A percentile compares a stretch with the other conserved stretches of the same genome.
Evolutionary conservation across 1,140 invertebrate genomes (phyloP).

Genomic region (Vollenhovia emeryi): DNA sequence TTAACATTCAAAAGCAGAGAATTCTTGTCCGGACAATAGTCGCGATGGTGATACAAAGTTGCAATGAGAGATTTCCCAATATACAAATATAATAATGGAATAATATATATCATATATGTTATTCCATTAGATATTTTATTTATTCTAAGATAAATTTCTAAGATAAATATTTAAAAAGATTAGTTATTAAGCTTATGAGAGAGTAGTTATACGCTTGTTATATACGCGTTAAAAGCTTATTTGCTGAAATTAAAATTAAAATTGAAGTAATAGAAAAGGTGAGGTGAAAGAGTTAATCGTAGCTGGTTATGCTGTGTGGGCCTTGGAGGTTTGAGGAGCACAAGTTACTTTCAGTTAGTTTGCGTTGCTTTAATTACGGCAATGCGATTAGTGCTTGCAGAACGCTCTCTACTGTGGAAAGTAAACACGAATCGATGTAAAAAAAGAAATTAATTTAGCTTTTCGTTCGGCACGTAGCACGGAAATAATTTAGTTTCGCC

Average conservation of each 20-base stretch:
- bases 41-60: background rate
- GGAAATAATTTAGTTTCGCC: background rate
- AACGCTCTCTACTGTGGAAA: background rate
- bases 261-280: background rate
- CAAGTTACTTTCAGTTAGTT: background rate
- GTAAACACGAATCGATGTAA: background rate
- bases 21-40: background rate
- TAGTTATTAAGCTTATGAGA: background rate
- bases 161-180: background rate
- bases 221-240: background rate
- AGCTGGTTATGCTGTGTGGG: background rate
- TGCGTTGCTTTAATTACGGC: slow-evolving; percentile 7
- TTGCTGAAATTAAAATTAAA: background rate
- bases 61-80: background rate
- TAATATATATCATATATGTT: too few species aligned
- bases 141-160: too few species aligned
- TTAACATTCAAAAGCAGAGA: background rate
- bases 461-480: background rate
- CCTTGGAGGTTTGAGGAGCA: slow-evolving; percentile 14
- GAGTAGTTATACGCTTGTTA: background rate
- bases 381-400: slow-evolving; percentile 22
- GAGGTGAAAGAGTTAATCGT: slow-evolving; percentile 11
- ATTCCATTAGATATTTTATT: background rate
- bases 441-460: background rate
- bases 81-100: too few species aligned